Evolutionary conservation across 2,113 vertebrate genomes (phyloP), one percentile per base, ranked within the genome.

Genomic region (Girardinichthys multiradiatus): DNA sequence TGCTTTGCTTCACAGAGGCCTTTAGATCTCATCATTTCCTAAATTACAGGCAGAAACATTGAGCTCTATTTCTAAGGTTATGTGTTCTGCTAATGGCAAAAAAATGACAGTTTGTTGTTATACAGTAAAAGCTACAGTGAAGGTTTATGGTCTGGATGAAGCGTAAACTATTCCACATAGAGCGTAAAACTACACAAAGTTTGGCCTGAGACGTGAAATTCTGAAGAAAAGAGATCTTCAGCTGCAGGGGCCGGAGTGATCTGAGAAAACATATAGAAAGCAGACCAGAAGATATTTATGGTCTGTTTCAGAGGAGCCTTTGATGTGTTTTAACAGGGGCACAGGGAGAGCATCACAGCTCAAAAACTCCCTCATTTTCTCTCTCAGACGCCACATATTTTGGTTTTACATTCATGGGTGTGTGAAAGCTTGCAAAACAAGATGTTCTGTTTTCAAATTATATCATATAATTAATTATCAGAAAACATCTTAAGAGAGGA

Each of bases 251-350:
- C 26, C 29, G 76, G 72, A 60, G 64, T 73, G 60, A 54, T 77
- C 76, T 79, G 33, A 37, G 26, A 30, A 51, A 64, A 58, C 29
- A 57, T 69, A n/a, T 33, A 67, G 11, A 63, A 64, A 17, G 37
- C 28, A n/a, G 3, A 13, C 45, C 71, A 73, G 6, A 59, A 77
- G 48, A n/a, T 73, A 62, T 73, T 76, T 78, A 79, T 63, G 66
- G 64, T 65, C 42, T 77, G 62, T 69, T 76, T 79, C 57, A 64
- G 74, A 80, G 57, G 30, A 48, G 35, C 67, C 76, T 84, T 84
- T 79, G 63, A 72, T 81, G 67, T 75, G 29, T 33, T 70, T 73
- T 37, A 63, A 63, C 29, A 24, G 39, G 66, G 21, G 66, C 27
- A 80, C 42, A 74, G 51, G 57, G 42, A 72, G 68, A 30, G 72